phyloP scores from a whole-genome alignment of 2,113 vertebrate genomes.

The Amphilophus citrinellus region DNA sequence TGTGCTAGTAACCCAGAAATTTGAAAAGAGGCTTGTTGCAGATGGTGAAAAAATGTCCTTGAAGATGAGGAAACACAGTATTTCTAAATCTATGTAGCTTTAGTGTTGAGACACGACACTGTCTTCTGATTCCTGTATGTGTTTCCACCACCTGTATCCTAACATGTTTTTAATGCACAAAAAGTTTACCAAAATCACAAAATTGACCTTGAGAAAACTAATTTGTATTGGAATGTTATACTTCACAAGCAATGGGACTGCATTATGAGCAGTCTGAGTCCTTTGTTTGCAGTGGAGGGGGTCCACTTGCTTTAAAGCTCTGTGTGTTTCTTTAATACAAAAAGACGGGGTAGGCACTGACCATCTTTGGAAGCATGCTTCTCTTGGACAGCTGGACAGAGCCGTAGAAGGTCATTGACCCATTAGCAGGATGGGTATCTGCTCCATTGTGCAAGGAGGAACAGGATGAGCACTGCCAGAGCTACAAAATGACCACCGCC shows the following conservation, averaged over 20 bases:
- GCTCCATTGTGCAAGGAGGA: no score
- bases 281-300: background rate
- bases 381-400: no score
- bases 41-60: background rate
- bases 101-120: background rate
- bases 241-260: background rate
- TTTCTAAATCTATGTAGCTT: background rate
- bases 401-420: no score
- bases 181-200: background rate
- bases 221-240: background rate
- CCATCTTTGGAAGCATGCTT: background rate
- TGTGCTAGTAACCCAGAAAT: background rate
- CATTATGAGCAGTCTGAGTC: background rate
- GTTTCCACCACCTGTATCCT: background rate
- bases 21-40: background rate
- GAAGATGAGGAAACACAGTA: background rate
- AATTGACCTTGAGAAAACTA: background rate
- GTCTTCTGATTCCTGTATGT: background rate
- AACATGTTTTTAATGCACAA: background rate
- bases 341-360: background rate
- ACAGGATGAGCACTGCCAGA: no score
- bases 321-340: background rate
- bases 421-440: no score
- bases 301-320: background rate
- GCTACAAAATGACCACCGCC: no score